phyloP scores from a whole-genome alignment of 2,888 invertebrate genomes.

The Stegana nigrithorax region DNA sequence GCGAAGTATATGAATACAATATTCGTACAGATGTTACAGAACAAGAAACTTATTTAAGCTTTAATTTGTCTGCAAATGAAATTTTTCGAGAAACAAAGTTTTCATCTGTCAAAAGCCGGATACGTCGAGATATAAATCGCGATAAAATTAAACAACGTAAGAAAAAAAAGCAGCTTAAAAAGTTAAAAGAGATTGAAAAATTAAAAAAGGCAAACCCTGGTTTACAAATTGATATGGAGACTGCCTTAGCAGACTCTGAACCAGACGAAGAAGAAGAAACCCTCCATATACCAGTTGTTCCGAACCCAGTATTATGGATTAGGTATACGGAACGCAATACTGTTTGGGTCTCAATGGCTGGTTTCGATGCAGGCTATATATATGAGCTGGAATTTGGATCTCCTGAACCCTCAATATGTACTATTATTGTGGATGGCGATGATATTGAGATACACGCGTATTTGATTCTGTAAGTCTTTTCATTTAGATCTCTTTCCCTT shows the following conservation, averaged over 20 bases:
- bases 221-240: conserved; percentile 73
- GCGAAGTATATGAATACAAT: conserved; percentile 71
- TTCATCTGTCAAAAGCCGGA: conserved; percentile 73
- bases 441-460: conserved; percentile 73
- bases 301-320: conserved; percentile 73
- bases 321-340: conserved; percentile 70
- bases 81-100: conserved; percentile 69
- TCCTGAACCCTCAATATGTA: conserved; percentile 69
- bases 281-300: conserved; percentile 71
- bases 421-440: conserved; percentile 70
- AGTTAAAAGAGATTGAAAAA: conserved; percentile 73
- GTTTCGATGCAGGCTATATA: conserved; percentile 77
- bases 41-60: conserved; percentile 66
- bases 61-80: conserved; percentile 56
- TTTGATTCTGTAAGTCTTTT: conserved; percentile 70
- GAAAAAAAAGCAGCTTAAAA: conserved; percentile 70
- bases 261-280: conserved; percentile 71
- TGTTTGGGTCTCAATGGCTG: conserved; percentile 75
- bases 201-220: conserved; percentile 72
- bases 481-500: neutral
- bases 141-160: conserved; percentile 71
- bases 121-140: conserved; percentile 73
- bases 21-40: conserved; percentile 68
- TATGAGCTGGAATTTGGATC: conserved; percentile 72
- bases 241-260: conserved; percentile 73